Base-by-base conservation (phyloP, 2,888 invertebrate genomes). In the Seira ritae region DNA sequence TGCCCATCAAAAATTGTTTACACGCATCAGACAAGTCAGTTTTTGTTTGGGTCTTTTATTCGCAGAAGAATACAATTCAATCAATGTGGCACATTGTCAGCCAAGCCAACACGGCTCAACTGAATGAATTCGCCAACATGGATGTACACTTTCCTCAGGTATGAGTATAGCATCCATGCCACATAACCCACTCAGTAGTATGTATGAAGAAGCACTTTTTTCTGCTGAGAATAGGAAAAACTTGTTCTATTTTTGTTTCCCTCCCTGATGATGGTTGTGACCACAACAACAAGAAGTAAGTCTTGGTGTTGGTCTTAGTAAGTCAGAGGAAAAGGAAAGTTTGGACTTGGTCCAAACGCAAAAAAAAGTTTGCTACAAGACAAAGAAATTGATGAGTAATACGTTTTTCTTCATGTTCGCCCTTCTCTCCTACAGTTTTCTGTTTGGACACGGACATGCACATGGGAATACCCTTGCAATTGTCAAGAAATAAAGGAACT, bases 341-440 rank as follows among this genome's bases (percentile, higher is more conserved):
- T 78, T 78, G 78, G 78, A 71, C 65, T n/a, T 24, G n/a, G 46
- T 78, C 78, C 78, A 78, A 62, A 46, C 68, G 69, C 20, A 20
- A 62, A 62, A 20, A 62, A 62, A 62, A 62, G 15, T 62, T 62
- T 62, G 6, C 22, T 62, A 8, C 22, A 20, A 62, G 62, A 62
- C 62, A 20, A 20, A 62, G 62, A 69, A 31, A 71, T 78, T 60
- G 76, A 71, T 71, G 78, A 50, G 66, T 78, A 71, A 71, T 66
- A 50, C 24, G 42, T 66, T 71, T 77, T 71, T 77, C 37, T 22
- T 71, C 19, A 31, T 70, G 23, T 71, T 78, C 24, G 55, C 60
- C 71, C 71, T 71, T 71, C 23, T 76, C 67, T 22, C 50, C 3
- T n/a, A 50, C 19, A 50, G 55, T 68, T 68, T 42, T 24, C 55